A percentile compares a stretch with the other conserved stretches of the same genome.
These are phyloP conservation scores for Damaliscus lunatus DNA, from an alignment of 2,113 vertebrate genomes.

Conservation along the genomic window DNA sequence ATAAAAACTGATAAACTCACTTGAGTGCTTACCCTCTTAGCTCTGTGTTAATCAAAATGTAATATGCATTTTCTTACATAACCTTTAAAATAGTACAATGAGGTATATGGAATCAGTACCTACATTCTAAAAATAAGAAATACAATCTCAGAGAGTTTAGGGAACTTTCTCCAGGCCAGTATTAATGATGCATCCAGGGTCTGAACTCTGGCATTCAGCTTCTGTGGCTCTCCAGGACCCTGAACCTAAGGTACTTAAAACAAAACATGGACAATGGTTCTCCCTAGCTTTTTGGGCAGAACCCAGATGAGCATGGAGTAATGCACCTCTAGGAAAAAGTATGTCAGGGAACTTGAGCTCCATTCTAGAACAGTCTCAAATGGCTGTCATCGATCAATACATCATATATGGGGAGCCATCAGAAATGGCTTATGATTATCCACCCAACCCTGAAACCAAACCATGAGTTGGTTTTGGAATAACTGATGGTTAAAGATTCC, in stretches of 20 bases:
- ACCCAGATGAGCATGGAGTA: background rate
- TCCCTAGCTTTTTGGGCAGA: background rate
- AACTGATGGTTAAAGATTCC: background rate
- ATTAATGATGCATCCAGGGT: background rate
- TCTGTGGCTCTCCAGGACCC: background rate
- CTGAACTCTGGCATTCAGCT: background rate
- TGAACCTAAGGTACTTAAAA: background rate
- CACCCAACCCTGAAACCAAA: background rate
- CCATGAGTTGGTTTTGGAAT: background rate
- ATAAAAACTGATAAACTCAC: background rate
- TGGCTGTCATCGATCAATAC: background rate
- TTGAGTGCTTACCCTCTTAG: background rate
- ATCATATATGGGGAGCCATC: background rate
- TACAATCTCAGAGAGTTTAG: background rate
- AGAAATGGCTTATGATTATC: background rate
- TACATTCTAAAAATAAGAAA: background rate
- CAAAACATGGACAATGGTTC: background rate
- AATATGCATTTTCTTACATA: background rate
- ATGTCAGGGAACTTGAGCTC: background rate
- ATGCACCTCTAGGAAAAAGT: background rate
- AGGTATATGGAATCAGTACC: background rate
- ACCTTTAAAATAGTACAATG: background rate
- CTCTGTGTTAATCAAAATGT: background rate
- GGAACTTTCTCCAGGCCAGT: background rate
- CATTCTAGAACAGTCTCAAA: background rate